Evolutionary conservation across 2,888 invertebrate genomes (phyloP).

Genomic region (Hyposoter didymator): DNA sequence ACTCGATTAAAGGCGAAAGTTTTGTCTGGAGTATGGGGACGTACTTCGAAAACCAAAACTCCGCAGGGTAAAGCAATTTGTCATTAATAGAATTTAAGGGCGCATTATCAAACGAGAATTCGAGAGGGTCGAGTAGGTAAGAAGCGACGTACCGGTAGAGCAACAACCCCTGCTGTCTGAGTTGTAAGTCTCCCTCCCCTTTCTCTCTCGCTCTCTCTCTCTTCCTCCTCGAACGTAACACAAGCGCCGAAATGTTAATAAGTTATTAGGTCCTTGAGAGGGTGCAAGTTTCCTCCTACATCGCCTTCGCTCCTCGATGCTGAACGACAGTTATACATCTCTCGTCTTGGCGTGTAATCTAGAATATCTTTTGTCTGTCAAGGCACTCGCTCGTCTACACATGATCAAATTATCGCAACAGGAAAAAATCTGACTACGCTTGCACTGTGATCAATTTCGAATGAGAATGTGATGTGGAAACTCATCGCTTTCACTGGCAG

Average conservation of each 20-base stretch:
- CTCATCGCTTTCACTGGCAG: neutral
- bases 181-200: conserved; percentile 40
- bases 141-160: conserved; percentile 38
- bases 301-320: conserved; percentile 56
- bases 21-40: conserved; percentile 17
- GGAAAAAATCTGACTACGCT: neutral
- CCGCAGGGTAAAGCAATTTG: conserved; percentile 73
- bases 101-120: conserved; percentile 69
- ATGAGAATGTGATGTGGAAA: neutral
- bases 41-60: conserved; percentile 55
- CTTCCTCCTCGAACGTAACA: conserved; percentile 22
- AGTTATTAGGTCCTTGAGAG: conserved; percentile 65
- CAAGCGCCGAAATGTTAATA: conserved; percentile 66
- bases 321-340: conserved; percentile 28
- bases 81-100: conserved; percentile 74
- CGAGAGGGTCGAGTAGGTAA: conserved; percentile 41
- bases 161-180: conserved; percentile 49
- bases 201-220: conserved; percentile 45
- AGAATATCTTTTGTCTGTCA: conserved; percentile 61
- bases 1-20: conserved; percentile 20
- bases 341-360: conserved; percentile 54
- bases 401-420: neutral
- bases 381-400: conserved; percentile 36
- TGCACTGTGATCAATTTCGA: neutral
- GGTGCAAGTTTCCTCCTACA: conserved; percentile 51